Conservation (phyloP, 2,113 vertebrate genomes). For the Platichthys stellatus region DNA sequence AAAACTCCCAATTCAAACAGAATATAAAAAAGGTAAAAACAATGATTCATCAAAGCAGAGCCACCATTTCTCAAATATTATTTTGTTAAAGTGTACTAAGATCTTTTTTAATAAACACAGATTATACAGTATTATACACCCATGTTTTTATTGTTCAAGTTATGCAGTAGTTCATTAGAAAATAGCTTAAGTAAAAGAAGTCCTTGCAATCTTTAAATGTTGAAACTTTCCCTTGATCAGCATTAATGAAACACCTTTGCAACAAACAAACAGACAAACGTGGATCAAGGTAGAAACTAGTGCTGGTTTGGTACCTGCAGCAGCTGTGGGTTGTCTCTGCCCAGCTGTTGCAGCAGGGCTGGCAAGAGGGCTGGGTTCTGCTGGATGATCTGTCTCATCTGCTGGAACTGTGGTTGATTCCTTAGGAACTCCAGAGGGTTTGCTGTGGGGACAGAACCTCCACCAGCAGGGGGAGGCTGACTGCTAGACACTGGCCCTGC, state of each 20-base stretch:
- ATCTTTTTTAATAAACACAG: no score
- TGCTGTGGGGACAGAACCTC: conserved; percentile 36
- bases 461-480: conserved; percentile 43
- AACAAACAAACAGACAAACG: no score
- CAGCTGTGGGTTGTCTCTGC: conserved; percentile 83
- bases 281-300: no score
- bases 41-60: neutral
- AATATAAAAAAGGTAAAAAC: no score
- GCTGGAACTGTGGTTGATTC: conserved; percentile 84
- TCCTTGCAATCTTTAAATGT: neutral
- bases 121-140: neutral
- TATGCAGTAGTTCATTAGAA: neutral
- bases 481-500: conserved; percentile 41
- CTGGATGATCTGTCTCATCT: conserved; percentile 86
- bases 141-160: neutral
- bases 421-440: conserved; percentile 84
- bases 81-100: no score
- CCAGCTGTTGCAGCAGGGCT: conserved; percentile 82
- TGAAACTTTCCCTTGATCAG: neutral
- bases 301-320: conserved; percentile 73
- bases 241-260: neutral
- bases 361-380: conserved; percentile 83
- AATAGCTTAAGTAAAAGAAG: neutral
- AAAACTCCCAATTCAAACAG: neutral
- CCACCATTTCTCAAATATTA: no score